phyloP scores from a whole-genome alignment of 1,140 invertebrate genomes.

The Heliconius melpomene region DNA sequence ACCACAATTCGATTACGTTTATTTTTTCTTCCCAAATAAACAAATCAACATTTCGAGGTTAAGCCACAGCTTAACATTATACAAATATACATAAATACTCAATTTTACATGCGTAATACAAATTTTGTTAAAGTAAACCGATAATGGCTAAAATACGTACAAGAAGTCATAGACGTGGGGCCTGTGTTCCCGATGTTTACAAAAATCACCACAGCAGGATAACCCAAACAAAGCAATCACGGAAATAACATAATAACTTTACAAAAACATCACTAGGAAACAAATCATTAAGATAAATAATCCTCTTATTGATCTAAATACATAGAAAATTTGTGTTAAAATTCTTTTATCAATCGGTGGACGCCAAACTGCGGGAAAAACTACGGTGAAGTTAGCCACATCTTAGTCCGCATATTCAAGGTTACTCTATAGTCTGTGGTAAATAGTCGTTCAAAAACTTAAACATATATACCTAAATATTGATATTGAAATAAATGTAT shows the following conservation, averaged over 20 bases:
- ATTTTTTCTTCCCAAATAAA: slow-evolving; percentile 54
- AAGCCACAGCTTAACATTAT: slow-evolving; percentile 37
- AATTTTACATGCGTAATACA: slow-evolving; percentile 31
- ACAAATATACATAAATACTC: slow-evolving; percentile 26
- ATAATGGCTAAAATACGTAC: slow-evolving; percentile 75
- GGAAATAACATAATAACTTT: slow-evolving; percentile 64
- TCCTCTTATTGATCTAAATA: slow-evolving; percentile 73
- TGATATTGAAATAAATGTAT: background rate
- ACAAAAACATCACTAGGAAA: slow-evolving; percentile 63
- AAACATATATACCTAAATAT: background rate
- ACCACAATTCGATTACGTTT: slow-evolving; percentile 42
- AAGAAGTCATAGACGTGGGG: slow-evolving; percentile 79
- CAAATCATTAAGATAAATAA: slow-evolving; percentile 55
- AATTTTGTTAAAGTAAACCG: slow-evolving; percentile 40
- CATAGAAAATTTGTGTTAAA: slow-evolving; percentile 70
- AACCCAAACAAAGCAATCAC: slow-evolving; percentile 64
- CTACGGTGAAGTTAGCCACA: slow-evolving; percentile 73
- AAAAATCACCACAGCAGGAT: slow-evolving; percentile 66
- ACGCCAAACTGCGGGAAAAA: slow-evolving; percentile 80
- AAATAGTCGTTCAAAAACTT: slow-evolving; percentile 43
- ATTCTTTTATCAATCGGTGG: slow-evolving; percentile 73
- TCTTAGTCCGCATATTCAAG: slow-evolving; percentile 58
- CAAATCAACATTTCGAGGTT: slow-evolving; percentile 61
- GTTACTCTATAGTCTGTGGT: slow-evolving; percentile 61
- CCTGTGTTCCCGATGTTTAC: slow-evolving; percentile 76